phyloP scores from a whole-genome alignment of 2,797 vertebrate species.

The Poecilia picta region DNA sequence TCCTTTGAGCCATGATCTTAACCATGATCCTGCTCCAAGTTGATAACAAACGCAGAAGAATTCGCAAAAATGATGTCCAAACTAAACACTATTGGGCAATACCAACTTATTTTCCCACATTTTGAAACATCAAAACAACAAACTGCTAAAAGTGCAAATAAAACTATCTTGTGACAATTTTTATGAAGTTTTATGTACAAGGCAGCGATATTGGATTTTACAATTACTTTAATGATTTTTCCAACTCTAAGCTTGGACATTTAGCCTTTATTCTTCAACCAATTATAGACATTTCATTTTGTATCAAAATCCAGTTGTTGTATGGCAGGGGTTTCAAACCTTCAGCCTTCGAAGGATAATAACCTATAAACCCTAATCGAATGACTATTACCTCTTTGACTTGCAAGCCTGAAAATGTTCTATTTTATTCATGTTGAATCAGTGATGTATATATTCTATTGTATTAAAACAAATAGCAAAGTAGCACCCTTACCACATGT shows the following conservation, averaged over 20 bases:
- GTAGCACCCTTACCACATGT: conserved; percentile 85
- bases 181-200: no score
- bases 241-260: background rate
- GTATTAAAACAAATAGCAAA: conserved; percentile 9
- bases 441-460: background rate
- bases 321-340: background rate
- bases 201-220: no score
- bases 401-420: background rate
- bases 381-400: background rate
- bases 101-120: background rate
- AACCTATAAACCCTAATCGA: background rate
- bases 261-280: background rate
- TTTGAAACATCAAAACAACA: no score
- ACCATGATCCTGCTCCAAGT: background rate
- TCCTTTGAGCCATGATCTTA: background rate
- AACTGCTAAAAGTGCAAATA: no score
- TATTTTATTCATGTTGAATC: background rate
- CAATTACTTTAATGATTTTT: background rate
- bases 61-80: background rate
- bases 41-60: background rate
- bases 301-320: background rate
- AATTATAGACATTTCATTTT: background rate
- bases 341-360: background rate
- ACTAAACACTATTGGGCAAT: background rate
- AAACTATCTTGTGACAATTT: no score